A percentile compares a stretch with the other conserved stretches of the same genome.
phyloP scores from a whole-genome alignment of 2,888 invertebrate species.

The Melanophora roralis region DNA sequence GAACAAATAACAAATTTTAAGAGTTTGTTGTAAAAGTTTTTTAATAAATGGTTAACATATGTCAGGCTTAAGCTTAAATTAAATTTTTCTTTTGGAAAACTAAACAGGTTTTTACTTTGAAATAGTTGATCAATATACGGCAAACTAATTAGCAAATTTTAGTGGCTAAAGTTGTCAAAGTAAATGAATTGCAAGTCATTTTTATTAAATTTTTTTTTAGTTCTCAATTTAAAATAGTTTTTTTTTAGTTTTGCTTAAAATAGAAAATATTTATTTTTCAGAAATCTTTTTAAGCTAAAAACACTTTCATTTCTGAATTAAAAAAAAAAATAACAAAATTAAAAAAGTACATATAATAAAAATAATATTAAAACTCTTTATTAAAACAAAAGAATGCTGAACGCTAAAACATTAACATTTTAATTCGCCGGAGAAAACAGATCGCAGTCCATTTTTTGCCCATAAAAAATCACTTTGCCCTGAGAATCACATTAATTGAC shows the following conservation, averaged over 20 bases:
- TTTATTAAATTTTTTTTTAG: background rate
- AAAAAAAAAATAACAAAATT: too few species aligned
- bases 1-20: background rate
- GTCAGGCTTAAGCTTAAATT: conserved; percentile 38
- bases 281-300: background rate
- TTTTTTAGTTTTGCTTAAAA: background rate
- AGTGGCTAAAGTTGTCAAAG: background rate
- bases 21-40: conserved; percentile 27
- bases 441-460: background rate
- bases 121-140: too few species aligned
- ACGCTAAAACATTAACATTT: conserved; percentile 7
- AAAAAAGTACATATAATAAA: conserved; percentile 10
- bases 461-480: conserved; percentile 55
- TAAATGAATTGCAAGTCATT: too few species aligned
- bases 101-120: too few species aligned
- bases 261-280: background rate
- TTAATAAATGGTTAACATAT: conserved; percentile 38
- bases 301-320: background rate
- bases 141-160: background rate
- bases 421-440: background rate
- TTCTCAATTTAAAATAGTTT: background rate
- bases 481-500: conserved; percentile 62
- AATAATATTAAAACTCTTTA: conserved; percentile 14
- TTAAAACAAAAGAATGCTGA: conserved; percentile 38
- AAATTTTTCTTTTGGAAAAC: conserved; percentile 25